Percentiles rank a stretch among this genome's conserved stretches.
Conservation (phyloP, 2,888 invertebrate genomes). For the Drosophila acutilabella region DNA sequence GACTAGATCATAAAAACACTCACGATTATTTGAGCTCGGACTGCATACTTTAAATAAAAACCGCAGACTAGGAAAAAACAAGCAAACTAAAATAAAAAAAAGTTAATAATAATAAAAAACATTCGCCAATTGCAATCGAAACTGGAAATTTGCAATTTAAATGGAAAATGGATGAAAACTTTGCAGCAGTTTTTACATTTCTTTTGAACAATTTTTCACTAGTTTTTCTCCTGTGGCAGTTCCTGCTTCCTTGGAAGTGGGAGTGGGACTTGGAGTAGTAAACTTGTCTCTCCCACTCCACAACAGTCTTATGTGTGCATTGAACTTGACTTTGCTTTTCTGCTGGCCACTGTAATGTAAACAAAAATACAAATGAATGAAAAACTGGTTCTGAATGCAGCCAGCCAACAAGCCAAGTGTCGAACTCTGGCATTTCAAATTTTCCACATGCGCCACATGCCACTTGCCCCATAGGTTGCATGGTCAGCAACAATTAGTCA, state of each 20-base stretch:
- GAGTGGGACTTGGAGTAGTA: background rate
- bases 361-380: conserved; percentile 7
- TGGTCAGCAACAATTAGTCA: conserved; percentile 80
- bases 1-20: conserved; percentile 25
- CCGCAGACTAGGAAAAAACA: conserved; percentile 10
- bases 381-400: conserved; percentile 60
- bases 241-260: conserved; percentile 19
- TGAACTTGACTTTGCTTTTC: conserved; percentile 70
- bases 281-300: conserved; percentile 5
- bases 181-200: conserved; percentile 70
- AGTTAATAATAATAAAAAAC: conserved; percentile 35
- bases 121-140: conserved; percentile 69
- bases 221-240: conserved; percentile 35
- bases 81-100: conserved; percentile 13
- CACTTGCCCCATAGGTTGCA: conserved; percentile 34
- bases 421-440: conserved; percentile 15
- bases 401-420: conserved; percentile 16
- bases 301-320: conserved; percentile 63
- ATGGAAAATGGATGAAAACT: conserved; percentile 73
- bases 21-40: conserved; percentile 61
- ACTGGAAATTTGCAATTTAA: conserved; percentile 78
- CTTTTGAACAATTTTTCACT: conserved; percentile 55
- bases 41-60: conserved; percentile 30
- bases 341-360: conserved; percentile 30
- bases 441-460: background rate